Evolutionary conservation across 1,140 invertebrate species (phyloP), one percentile per base, ranked within the genome.

Genomic region (Drosophila elegans): DNA sequence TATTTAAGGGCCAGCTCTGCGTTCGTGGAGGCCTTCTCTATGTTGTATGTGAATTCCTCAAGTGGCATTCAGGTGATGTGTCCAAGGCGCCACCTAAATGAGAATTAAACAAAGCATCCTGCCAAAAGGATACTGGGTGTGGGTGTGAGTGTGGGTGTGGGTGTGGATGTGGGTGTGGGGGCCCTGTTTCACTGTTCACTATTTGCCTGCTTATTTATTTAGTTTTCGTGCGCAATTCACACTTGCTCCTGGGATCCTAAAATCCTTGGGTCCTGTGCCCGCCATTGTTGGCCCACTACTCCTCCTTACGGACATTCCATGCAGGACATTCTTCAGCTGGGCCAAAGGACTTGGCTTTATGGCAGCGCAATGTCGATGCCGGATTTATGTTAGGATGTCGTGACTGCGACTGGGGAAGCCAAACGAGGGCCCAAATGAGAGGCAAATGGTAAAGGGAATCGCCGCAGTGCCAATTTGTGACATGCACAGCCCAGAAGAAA

Each of bases 21-120:
- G 5, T 74, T 69, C 74, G 56, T 36, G 27, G 61, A 55, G 46
- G 53, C 52, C 51, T 61, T 27, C 55, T 77, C 63, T 29, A 38
- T 54, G 61, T 49, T 75, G 57, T 16, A 21, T 21, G 21, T 7
- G 48, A 21, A 21, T 32, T 48, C 42, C 62, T 78, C 56, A 57
- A 77, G 74, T 78, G 74, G 29, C 49, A 49, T 29, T 7, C 29
- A 39, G 42, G 67, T 68, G 64, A 42, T 67, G 57, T 29, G 66
- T 71, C 72, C 61, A 74, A 66, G 61, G 63, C 56, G 74, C 27
- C 73, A 36, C 68, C 75, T 76, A 88, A 88, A 88, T 88, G 83
- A 88, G 66, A 88, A 89, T 79, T 88, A 88, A 88, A 88, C 83
- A 88, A 89, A 77, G 83, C 76, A 61, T 76, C 67, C 59, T 61